Base-by-base conservation (phyloP, 2,888 invertebrate species). In the Melanotus villosus region DNA sequence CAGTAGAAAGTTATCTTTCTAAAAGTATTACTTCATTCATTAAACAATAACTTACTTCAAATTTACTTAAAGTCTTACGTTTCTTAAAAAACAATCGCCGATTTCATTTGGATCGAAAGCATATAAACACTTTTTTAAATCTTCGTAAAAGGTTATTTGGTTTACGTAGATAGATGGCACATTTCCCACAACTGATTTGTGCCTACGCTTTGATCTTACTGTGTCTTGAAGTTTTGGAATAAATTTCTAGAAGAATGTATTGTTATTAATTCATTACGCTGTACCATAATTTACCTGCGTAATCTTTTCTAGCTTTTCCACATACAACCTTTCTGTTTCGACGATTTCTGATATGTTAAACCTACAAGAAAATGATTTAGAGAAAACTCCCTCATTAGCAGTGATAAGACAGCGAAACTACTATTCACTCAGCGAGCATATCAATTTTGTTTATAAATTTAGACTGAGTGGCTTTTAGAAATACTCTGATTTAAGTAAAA, bases 31-130 rank as follows among this genome's bases (percentile, higher is more conserved):
- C 34, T 52, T 30, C 12, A 14, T 43, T 60, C 54, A 67, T 1
- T 43, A 67, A 67, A 30, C 54, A 67, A n/a, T 60, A 43, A 2
- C 16, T 60, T 9, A 67, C 54, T 50, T 67, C 66, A n/a, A n/a
- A n/a, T n/a, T n/a, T n/a, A n/a, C n/a, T n/a, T n/a, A n/a, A n/a
- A n/a, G n/a, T n/a, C 18, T 26, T 21, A 19, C 34, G 52, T 30
- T 21, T 21, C 52, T 60, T 60, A 67, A 5, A 54, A 67, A 67
- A 30, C 54, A 67, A n/a, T 60, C 54, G 1, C 16, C 66, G n/a
- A 67, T 43, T 50, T 67, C 66, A n/a, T 54, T 52, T 1, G 60
- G 60, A 43, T 38, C 19, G 34, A 60, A 59, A 0, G 41, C 45
- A 19, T 41, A 45, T 21, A 60, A 41, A 41, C 66, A 67, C 14